Evolutionary conservation across 2,888 invertebrate species (phyloP), one percentile per base, ranked within the genome.

Genomic region (Zootermopsis nevadensis): DNA sequence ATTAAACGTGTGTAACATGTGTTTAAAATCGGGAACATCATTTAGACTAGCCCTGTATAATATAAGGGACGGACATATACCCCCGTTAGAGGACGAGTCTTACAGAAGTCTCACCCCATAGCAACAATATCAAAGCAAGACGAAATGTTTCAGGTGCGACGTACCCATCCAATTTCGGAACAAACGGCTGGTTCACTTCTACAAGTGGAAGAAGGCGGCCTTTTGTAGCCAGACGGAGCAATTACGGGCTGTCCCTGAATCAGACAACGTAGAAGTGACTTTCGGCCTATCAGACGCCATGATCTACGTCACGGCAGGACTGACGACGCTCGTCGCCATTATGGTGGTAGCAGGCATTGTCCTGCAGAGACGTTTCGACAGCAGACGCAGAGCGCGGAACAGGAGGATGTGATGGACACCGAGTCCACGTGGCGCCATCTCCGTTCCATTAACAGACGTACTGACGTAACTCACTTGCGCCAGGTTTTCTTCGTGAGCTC

Each of bases 181-280:
- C 8, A 88, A 90, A 24, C 90, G 93, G 0, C 88, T 93, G 86
- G 91, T 93, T 27, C 93, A 93, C 87, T 93, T 92, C 92, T 92
- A 91, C 87, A 90, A 91, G 86, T 92, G 92, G 92, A 90, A 91
- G 2, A 89, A 90, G 77, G 88, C 89, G 81, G 90, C 91, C 19
- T 90, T 93, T 87, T 92, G 92, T 86, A 87, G 86, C 2, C 88
- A 89, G 76, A 30, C 30, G 55, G 81, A 84, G 80, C 55, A 74
- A 27, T 74, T 82, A 24, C 24, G 53, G 22, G 42, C 55, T 53
- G 55, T 24, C 19, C 19, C 81, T 10, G 48, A 4, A 12, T 0
- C 24, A 22, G 53, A 69, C 30, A 53, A 55, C 69, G 33, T 35
- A 19, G 33, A 42, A 22, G 30, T 80, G 22, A 79, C 72, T 12